Base-by-base conservation (phyloP, 2,113 vertebrate species). In the Poeciliopsis occidentalis region DNA sequence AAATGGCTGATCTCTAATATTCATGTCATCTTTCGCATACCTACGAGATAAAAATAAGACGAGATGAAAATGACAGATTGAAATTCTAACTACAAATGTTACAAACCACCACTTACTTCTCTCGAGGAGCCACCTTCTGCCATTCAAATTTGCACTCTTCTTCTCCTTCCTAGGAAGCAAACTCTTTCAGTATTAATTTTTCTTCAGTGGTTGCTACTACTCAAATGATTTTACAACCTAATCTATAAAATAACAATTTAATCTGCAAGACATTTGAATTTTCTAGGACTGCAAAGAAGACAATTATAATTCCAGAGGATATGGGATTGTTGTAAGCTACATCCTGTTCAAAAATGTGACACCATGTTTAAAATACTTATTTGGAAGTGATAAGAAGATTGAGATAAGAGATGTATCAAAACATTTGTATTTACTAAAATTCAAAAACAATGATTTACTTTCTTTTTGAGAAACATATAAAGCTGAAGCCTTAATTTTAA, bases 1-100 rank as follows among this genome's bases (percentile, higher is more conserved):
- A 95, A 99, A 99, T 0, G 98, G 98, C 80, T 99, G 98, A 93
- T 99, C 98, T 94, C 98, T 95, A 90, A 99, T 98, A 80, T 96
- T 99, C 97, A 98, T 97, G 87, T 99, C 97, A 95, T 99, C 98
- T 88, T 99, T 99, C 65, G 98, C 98, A 62, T 99, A 99, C 66
- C 98, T 99, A 89, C 47, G 91, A 22, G 61, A 71, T 2, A 87
- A 61, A 70, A 74, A 39, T 7, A 66, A 10, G 17, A 64, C 30
- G 8, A 41, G 26, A 41, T 17, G 2, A 67, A 15, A 4, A 32
- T 12, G 7, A 57, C 2, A 8, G 8, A 8, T 17, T 26, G 26
- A 26, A n/a, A 60, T 1, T 3, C 13, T 57, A 31, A 60, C 29
- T 17, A 67, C n/a, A 41, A 39, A 63, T 60, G 26, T 41, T 61